A percentile compares a stretch with the other conserved stretches of the same genome.
phyloP scores from a whole-genome alignment of 2,113 vertebrate genomes.

The Scatophagus argus region DNA sequence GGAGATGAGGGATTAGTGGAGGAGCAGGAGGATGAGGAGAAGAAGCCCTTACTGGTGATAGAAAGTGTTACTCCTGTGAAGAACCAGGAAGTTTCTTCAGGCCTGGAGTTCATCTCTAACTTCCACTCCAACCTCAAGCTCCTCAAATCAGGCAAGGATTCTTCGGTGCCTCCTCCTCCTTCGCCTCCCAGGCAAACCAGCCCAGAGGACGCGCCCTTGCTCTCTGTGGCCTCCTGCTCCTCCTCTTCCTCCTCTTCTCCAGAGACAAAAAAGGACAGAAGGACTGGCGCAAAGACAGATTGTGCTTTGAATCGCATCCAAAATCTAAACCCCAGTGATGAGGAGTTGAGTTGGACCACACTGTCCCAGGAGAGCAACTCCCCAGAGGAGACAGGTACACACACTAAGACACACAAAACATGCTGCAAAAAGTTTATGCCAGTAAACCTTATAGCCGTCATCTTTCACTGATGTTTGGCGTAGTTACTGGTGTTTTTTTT shows the following conservation, averaged over 20 bases:
- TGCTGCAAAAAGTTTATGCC: not conserved
- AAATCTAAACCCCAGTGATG: conserved; percentile 95
- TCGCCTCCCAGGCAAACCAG: conserved; percentile 84
- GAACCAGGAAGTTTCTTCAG: conserved; percentile 47
- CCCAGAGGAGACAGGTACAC: conserved; percentile 91
- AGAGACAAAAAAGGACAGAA: conserved; percentile 95
- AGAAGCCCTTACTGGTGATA: conserved; percentile 66
- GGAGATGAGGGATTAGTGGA: conserved; percentile 42
- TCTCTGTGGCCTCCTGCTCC: conserved; percentile 84
- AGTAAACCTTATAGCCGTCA: not conserved
- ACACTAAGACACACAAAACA: not conserved
- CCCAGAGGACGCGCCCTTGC: conserved; percentile 88
- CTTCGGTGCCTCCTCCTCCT: conserved; percentile 71
- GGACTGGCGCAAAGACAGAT: conserved; percentile 95
- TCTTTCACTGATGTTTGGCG: not conserved
- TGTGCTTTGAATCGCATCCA: conserved; percentile 96
- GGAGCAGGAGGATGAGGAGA: conserved; percentile 62
- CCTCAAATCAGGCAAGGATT: conserved; percentile 66
- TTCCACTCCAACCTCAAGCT: conserved; percentile 64
- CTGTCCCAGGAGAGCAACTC: conserved; percentile 96
- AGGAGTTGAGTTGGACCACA: conserved; percentile 98
- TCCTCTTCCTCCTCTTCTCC: conserved; percentile 90
- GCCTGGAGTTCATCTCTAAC: conserved; percentile 66
- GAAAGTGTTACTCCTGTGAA: conserved; percentile 38
- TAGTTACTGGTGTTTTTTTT: conserved; percentile 8